Conservation (phyloP, 2,113 vertebrate species). For the Castor canadensis region DNA sequence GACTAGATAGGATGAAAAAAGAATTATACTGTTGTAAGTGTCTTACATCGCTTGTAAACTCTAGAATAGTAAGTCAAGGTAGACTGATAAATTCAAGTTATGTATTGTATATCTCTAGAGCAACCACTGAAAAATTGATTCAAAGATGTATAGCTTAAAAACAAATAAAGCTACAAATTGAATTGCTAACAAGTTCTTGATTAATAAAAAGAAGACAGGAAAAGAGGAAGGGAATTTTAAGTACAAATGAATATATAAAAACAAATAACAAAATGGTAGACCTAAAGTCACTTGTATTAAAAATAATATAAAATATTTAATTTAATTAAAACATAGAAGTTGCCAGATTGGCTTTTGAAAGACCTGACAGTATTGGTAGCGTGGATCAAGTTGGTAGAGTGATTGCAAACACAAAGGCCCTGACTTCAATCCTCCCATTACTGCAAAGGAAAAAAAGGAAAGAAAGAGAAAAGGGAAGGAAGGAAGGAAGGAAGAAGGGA, state of each 20-base stretch:
- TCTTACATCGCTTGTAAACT: not conserved
- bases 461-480: no score
- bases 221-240: not conserved
- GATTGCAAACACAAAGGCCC: no score
- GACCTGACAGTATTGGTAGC: not conserved
- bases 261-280: not conserved
- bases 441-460: no score
- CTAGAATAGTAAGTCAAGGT: not conserved
- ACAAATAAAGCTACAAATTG: not conserved
- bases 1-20: not conserved
- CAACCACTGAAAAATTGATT: not conserved
- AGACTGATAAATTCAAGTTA: not conserved
- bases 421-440: no score
- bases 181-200: not conserved
- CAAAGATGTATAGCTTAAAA: not conserved
- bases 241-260: not conserved
- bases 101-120: not conserved
- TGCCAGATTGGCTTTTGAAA: not conserved
- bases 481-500: no score
- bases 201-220: not conserved
- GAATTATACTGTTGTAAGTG: not conserved
- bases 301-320: not conserved
- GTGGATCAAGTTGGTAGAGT: no score
- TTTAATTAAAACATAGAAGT: not conserved
- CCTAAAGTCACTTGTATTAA: not conserved